Conservation (phyloP, 2,113 vertebrate genomes). For the Pangasianodon hypophthalmus region DNA sequence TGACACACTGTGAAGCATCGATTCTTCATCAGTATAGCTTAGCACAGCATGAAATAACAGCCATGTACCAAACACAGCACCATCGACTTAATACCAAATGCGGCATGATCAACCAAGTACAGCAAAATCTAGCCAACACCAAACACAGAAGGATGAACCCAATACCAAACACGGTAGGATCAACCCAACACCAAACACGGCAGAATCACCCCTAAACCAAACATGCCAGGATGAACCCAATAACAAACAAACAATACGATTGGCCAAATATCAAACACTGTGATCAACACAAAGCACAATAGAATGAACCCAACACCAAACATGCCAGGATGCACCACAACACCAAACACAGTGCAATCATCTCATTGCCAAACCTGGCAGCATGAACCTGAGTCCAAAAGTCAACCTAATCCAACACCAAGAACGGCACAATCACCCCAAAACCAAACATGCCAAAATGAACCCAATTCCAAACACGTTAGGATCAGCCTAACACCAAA, state of each 20-base stretch:
- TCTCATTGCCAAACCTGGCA: neutral
- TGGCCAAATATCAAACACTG: neutral
- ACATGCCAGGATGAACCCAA: neutral
- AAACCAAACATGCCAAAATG: neutral
- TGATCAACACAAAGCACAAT: neutral
- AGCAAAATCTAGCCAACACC: neutral
- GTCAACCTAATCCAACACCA: neutral
- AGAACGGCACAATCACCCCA: neutral
- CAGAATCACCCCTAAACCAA: neutral
- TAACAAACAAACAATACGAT: neutral
- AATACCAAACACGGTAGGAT: neutral
- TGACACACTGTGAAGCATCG: constrained; percentile 25
- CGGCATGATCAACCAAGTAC: neutral
- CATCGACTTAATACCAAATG: neutral
- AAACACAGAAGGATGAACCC: neutral
- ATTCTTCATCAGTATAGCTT: neutral
- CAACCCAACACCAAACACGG: neutral
- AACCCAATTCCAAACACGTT: neutral
- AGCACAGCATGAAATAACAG: neutral
- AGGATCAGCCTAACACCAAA: neutral
- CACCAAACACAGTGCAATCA: neutral
- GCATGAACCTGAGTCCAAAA: neutral
- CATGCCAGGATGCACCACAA: neutral
- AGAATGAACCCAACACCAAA: neutral
- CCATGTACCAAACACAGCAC: neutral